Evolutionary conservation across 2,113 vertebrate genomes (phyloP).

Genomic region (Isurus oxyrinchus): DNA sequence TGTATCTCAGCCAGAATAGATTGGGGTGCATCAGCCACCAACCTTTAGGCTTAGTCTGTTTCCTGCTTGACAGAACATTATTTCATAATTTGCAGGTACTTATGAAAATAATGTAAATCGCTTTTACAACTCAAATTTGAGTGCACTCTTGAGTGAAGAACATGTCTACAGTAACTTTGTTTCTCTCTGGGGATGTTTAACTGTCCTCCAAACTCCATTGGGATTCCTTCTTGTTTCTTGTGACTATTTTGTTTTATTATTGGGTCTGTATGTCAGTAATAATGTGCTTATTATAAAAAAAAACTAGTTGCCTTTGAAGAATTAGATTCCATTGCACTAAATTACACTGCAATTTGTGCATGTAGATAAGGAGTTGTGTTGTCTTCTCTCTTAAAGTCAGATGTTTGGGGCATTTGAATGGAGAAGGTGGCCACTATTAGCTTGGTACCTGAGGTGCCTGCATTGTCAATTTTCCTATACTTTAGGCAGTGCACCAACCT

Average conservation of each 20-base stretch:
- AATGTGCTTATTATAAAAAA: background rate
- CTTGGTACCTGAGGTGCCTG: background rate
- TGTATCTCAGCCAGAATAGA: background rate
- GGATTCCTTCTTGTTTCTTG: background rate
- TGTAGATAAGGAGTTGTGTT: background rate
- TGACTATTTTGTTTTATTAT: background rate
- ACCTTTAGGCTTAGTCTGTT: background rate
- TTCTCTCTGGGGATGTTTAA: background rate
- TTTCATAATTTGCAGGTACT: slow-evolving; percentile 1
- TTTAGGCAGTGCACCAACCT: background rate
- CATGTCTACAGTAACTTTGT: background rate
- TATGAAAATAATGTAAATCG: background rate
- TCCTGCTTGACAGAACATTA: background rate
- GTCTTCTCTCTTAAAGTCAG: background rate
- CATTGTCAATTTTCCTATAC: background rate
- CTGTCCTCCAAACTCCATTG: background rate
- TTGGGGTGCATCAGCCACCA: background rate
- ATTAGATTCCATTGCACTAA: background rate
- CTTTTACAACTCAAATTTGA: background rate
- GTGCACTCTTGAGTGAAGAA: background rate
- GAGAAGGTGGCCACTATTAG: background rate
- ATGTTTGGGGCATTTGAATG: background rate
- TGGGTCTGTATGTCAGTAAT: too few relatives aligned
- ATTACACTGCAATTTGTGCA: background rate
- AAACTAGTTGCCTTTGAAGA: background rate